Evolutionary conservation across 1,140 invertebrate genomes (phyloP), one percentile per base, ranked within the genome.

Genomic region (Heliconius eleuchia): DNA sequence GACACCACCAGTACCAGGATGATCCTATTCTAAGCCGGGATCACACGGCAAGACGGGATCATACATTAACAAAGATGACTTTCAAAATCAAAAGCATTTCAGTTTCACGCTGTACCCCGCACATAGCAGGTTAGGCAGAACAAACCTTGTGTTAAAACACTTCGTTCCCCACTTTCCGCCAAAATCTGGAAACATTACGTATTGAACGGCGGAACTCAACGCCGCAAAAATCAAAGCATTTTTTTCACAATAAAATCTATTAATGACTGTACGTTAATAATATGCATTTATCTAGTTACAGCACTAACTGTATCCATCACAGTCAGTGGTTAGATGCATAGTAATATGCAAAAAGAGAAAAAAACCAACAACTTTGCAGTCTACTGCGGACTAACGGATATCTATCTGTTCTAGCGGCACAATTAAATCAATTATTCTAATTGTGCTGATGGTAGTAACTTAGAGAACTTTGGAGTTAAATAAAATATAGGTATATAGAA

Each of bases 331-430:
- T 78, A 73, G 71, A 52, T 73, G 71, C 76, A 78, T 78, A 73
- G 11, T 46, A 73, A 78, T 78, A 57, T 55, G 76, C 52, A 78
- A 78, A 73, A 78, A 78, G 27, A n/a, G 71, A 78, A 78, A 78
- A 42, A 78, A 66, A 66, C n/a, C 19, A 60, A 13, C 27, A 78
- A 78, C n/a, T 78, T 73, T 42, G 71, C 76, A 78, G 50, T 78
- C 76, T 73, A 52, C 23, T 71, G 39, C 30, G 37, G 74, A 46
- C 57, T 76, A 76, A 71, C 74, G 74, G 74, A n/a, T 27, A 66
- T 3, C 60, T 66, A 66, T 3, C 60, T 66, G 9, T 23, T 66
- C 23, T 66, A 66, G 23, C 60, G 27, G 23, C 60, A 18, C 27
- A 66, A 66, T 27, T 27, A 27, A 66, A 66, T 66, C 60, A 66